A percentile compares a stretch with the other conserved stretches of the same genome.
Evolutionary conservation across 2,888 invertebrate species (phyloP).

Genomic region (Sesamia inferens): DNA sequence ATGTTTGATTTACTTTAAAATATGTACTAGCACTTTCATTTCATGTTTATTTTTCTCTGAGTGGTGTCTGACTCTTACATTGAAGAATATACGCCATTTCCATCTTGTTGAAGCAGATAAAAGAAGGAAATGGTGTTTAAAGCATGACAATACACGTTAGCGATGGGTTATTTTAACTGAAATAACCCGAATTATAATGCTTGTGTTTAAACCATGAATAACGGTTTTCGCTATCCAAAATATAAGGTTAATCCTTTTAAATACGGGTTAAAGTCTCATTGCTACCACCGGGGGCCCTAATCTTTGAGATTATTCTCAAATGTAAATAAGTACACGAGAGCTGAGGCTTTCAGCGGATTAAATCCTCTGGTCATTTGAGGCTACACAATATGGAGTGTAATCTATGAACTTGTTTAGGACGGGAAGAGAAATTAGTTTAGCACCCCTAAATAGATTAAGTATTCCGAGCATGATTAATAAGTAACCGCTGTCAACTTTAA

Average conservation of each 20-base stretch:
- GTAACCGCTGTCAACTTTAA: slow-evolving; percentile 18
- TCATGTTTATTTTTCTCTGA: neutral
- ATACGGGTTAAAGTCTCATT: slow-evolving; percentile 35
- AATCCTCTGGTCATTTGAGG: slow-evolving; percentile 33
- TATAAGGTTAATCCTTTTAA: slow-evolving; percentile 61
- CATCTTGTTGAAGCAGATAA: too few species aligned
- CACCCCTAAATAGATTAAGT: slow-evolving; percentile 31
- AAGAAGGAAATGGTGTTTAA: too few species aligned
- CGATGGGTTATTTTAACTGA: too few species aligned
- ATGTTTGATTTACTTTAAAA: neutral
- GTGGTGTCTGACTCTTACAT: neutral
- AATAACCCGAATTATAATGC: neutral
- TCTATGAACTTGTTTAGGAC: slow-evolving; percentile 48
- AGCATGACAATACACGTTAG: too few species aligned
- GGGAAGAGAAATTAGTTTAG: slow-evolving; percentile 26
- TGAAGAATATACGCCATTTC: neutral
- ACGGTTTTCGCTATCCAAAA: slow-evolving; percentile 39
- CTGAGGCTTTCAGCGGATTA: slow-evolving; percentile 52
- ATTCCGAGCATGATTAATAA: slow-evolving; percentile 46
- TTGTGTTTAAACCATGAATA: slow-evolving; percentile 19
- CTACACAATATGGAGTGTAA: slow-evolving; percentile 38
- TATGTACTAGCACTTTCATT: neutral
- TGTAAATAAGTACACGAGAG: slow-evolving; percentile 59
- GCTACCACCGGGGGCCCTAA: slow-evolving; percentile 25
- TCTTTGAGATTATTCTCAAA: slow-evolving; percentile 42